Conservation (phyloP, 2,797 vertebrate species). For the Bufotes viridis region DNA sequence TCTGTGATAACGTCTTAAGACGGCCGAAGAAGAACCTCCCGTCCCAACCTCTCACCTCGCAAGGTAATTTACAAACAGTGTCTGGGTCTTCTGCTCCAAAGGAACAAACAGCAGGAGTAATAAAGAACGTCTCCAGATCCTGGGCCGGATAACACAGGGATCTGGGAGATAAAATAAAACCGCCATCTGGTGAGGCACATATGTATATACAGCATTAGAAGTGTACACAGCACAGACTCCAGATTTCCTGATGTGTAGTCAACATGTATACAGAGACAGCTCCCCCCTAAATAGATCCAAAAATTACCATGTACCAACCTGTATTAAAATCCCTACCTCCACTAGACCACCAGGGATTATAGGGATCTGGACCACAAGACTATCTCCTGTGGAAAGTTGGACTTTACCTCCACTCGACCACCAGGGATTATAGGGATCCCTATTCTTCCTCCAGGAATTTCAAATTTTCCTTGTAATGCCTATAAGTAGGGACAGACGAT, state of each 20-base stretch:
- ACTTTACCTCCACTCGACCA: background rate
- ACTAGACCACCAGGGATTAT: background rate
- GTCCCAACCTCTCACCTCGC: constrained; percentile 26
- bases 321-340: background rate
- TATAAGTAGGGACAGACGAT: too few relatives aligned
- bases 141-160: background rate
- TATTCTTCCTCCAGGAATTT: too few relatives aligned
- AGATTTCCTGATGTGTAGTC: too few relatives aligned
- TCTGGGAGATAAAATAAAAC: background rate
- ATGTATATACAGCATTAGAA: background rate
- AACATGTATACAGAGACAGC: too few relatives aligned
- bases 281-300: background rate
- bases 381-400: too few relatives aligned
- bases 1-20: constrained; percentile 30
- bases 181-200: background rate
- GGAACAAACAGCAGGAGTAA: constrained; percentile 7
- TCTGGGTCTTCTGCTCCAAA: constrained; percentile 22
- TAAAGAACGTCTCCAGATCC: constrained; percentile 17
- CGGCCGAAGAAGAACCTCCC: constrained; percentile 17
- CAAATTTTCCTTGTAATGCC: too few relatives aligned
- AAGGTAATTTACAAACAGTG: constrained; percentile 20
- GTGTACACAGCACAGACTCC: background rate
- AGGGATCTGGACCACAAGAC: background rate
- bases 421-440: background rate
- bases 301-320: background rate